These are phyloP conservation scores for Laticauda colubrina DNA, from an alignment of 2,113 vertebrate genomes.

Conservation along the genomic window DNA sequence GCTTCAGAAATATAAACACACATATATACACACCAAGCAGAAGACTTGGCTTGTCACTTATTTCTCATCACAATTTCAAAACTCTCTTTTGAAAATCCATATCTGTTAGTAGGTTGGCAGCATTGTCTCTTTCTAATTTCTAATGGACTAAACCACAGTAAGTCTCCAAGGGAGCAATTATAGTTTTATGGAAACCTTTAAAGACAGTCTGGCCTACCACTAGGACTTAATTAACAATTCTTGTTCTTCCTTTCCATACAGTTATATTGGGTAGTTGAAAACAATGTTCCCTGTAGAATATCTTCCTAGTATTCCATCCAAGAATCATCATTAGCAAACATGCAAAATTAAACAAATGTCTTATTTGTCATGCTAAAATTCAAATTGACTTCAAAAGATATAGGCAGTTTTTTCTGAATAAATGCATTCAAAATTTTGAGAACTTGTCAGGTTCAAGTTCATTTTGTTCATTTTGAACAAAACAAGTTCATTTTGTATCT, in stretches of 20 bases:
- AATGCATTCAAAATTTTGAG: neutral
- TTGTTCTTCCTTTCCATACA: neutral
- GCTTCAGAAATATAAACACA: neutral
- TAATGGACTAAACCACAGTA: neutral
- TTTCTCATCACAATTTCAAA: neutral
- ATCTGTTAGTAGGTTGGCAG: neutral
- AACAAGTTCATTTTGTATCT: neutral
- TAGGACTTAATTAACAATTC: constrained; percentile 22
- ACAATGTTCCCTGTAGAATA: neutral
- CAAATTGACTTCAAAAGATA: neutral
- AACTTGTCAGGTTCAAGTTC: neutral
- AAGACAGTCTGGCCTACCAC: neutral
- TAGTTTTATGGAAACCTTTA: neutral
- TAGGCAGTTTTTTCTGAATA: neutral
- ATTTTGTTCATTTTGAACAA: no score
- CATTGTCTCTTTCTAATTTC: neutral
- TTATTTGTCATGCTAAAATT: neutral
- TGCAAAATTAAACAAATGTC: neutral
- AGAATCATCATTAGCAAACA: neutral
- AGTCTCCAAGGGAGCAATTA: neutral
- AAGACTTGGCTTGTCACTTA: neutral
- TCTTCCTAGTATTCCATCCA: neutral
- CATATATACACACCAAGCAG: neutral
- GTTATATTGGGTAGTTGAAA: neutral
- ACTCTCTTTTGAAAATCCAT: neutral